Conservation (phyloP, 2,797 vertebrate genomes). For the Rhinatrema bivittatum region DNA sequence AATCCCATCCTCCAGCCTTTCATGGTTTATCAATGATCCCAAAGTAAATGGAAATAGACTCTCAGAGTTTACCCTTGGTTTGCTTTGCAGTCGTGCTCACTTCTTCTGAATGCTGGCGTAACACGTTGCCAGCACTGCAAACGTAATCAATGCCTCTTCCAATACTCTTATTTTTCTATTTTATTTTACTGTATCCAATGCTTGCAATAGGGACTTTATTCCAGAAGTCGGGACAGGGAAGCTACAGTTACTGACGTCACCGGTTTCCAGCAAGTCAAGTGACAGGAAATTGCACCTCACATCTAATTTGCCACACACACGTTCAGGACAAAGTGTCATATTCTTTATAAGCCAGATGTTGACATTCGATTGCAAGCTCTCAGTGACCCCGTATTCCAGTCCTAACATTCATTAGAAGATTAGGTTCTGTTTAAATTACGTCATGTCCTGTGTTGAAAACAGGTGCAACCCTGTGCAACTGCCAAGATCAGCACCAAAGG, state of each 20-base stretch:
- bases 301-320: conserved; percentile 62
- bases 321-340: conserved; percentile 43
- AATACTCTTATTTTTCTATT: no score
- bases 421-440: conserved; percentile 11
- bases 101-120: no score
- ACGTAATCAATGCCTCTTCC: no score
- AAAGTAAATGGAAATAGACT: no score
- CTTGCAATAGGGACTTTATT: conserved; percentile 5
- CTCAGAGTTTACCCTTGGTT: no score
- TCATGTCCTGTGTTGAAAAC: neutral
- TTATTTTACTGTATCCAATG: conserved; percentile 7
- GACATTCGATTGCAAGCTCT: conserved; percentile 11
- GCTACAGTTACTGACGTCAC: conserved; percentile 53
- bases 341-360: conserved; percentile 48
- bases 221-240: conserved; percentile 23
- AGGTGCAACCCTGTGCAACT: conserved; percentile 1
- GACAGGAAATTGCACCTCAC: conserved; percentile 64
- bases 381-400: conserved; percentile 19
- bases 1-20: no score
- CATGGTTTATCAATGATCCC: no score
- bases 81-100: no score
- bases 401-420: conserved; percentile 13
- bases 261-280: conserved; percentile 59
- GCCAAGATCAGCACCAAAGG: conserved; percentile 1
- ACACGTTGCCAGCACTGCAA: no score